Evolutionary conservation across 2,888 invertebrate species (phyloP).

Genomic region (Athetis lepigone): DNA sequence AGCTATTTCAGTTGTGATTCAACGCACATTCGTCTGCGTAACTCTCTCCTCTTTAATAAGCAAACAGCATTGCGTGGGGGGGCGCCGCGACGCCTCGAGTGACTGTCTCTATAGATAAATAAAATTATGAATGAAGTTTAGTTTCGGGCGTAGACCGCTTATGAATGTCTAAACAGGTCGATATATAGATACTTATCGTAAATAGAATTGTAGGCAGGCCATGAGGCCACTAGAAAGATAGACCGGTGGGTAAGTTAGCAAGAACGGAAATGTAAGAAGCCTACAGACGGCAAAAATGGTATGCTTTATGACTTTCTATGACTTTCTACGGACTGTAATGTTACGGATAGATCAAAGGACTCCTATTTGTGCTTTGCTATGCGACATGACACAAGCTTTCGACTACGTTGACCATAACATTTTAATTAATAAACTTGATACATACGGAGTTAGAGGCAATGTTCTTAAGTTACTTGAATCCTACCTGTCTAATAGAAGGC

Average conservation of each 20-base stretch:
- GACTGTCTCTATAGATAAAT: slow-evolving; percentile 48
- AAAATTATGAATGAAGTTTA: slow-evolving; percentile 58
- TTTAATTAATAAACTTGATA: no score
- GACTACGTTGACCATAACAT: no score
- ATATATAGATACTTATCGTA: slow-evolving; percentile 19
- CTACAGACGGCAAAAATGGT: not conserved
- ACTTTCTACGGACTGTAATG: no score
- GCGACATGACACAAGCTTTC: no score
- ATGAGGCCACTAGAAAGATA: not conserved
- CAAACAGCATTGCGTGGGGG: slow-evolving; percentile 70
- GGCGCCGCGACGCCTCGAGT: slow-evolving; percentile 41
- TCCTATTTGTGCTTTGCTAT: no score
- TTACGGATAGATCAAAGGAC: no score
- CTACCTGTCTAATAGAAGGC: no score
- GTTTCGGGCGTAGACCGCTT: slow-evolving; percentile 30
- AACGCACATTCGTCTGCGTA: slow-evolving; percentile 64
- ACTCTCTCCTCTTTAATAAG: slow-evolving; percentile 85
- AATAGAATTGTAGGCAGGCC: not conserved
- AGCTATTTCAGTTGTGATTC: slow-evolving; percentile 58
- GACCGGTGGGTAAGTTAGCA: not conserved
- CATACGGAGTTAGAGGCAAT: no score
- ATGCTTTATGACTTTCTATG: no score
- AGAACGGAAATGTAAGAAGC: not conserved
- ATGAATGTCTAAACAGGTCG: slow-evolving; percentile 52
- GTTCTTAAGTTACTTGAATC: no score